Evolutionary conservation across 1,140 invertebrate species (phyloP), one percentile per base, ranked within the genome.

Genomic region (Drosophila kikkawai): DNA sequence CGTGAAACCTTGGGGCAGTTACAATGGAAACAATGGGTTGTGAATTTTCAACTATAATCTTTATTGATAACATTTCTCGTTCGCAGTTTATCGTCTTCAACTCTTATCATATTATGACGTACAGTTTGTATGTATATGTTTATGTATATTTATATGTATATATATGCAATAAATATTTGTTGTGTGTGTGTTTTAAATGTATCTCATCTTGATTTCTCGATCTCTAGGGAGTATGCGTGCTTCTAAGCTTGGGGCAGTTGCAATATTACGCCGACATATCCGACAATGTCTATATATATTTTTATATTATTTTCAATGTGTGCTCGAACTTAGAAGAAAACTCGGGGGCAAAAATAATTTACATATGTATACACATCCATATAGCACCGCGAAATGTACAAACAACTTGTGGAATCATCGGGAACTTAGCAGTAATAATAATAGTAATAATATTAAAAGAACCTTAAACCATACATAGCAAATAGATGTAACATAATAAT

Each of bases 1-100:
- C 85, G 83, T 17, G 13, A 37, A 66, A 73, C 83, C 83, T 80
- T 83, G 58, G 42, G 15, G 41, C 44, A 56, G 44, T 79, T 69
- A 75, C 19, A 59, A 53, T 60, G 61, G 37, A 32, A 48, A 63
- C 44, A 63, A 60, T 22, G 36, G 34, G 12, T 17, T 64, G 68
- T 90, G 81, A 88, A 88, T 88, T 82, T 85, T 91, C 88, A 91
- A 91, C 88, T 91, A 91, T 88, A 91, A 78, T 91, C 84, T 91
- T 91, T 91, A 91, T 91, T 91, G 88, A 91, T 91, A 91, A 91
- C 88, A 91, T 91, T 82, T 68, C 64, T 71, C 63, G 63, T 71
- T 79, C 69, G 77, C 77, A 80, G 44, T 79, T 79, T 65, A 59
- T 80, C 70, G 69, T 82, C 71, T 91, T 75, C 74, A 91, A 91